phyloP scores from a whole-genome alignment of 2,113 vertebrate genomes.

The Clarias batrachus region DNA sequence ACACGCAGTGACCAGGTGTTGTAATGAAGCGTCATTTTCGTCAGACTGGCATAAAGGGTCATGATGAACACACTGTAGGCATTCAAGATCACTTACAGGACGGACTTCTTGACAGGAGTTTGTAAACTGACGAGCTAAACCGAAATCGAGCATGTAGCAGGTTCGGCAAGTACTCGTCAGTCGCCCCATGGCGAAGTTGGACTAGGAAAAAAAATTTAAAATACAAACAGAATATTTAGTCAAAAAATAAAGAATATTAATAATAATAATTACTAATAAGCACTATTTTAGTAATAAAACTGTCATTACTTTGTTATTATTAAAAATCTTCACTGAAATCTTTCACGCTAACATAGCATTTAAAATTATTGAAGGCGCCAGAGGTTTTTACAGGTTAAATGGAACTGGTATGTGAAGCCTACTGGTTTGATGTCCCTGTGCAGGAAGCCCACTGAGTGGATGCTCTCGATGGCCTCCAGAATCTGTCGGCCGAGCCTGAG shows the following conservation, averaged over 20 bases:
- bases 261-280: background rate
- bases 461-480: conserved; percentile 94
- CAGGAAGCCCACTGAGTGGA: conserved; percentile 95
- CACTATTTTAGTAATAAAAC: background rate
- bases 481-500: conserved; percentile 92
- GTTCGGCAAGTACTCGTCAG: conserved; percentile 93
- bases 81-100: conserved; percentile 81
- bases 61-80: background rate
- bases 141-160: conserved; percentile 98
- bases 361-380: background rate
- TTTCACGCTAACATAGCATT: no score
- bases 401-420: background rate
- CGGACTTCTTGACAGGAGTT: conserved; percentile 96
- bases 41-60: background rate
- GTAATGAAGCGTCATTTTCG: background rate
- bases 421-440: conserved; percentile 94
- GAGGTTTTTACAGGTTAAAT: background rate
- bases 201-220: conserved; percentile 68
- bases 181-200: conserved; percentile 97
- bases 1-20: background rate
- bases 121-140: conserved; percentile 95
- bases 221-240: background rate
- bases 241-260: no score
- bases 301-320: background rate
- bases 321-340: background rate